A percentile compares a stretch with the other conserved stretches of the same genome.
Conservation (phyloP, 2,888 invertebrate species). For the Leptarthrus brevirostris region DNA sequence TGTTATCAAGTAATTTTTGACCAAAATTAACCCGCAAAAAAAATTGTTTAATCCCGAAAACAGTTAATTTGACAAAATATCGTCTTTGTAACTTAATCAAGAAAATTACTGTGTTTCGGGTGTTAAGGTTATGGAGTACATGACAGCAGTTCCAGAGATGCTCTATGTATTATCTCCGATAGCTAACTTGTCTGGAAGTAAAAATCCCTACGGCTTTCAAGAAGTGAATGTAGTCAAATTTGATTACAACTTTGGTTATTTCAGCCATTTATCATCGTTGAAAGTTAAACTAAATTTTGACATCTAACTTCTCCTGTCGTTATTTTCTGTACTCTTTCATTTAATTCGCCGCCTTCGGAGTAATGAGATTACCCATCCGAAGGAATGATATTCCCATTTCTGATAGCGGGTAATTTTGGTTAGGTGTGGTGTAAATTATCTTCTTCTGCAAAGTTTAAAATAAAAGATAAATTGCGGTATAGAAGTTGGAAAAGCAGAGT, state of each 20-base stretch:
- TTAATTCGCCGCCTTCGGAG: conserved; percentile 11
- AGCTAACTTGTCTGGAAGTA: neutral
- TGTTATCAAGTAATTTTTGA: neutral
- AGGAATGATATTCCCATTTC: conserved; percentile 18
- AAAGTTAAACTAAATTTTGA: conserved; percentile 42
- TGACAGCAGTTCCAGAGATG: neutral
- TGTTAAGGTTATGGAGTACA: neutral
- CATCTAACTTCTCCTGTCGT: conserved; percentile 8
- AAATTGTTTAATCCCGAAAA: neutral
- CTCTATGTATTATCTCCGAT: neutral
- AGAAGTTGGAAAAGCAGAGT: neutral
- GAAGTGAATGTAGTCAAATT: conserved; percentile 28
- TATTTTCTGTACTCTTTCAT: neutral
- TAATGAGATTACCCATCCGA: conserved; percentile 18
- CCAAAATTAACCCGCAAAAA: neutral
- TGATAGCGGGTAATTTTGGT: neutral
- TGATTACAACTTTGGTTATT: conserved; percentile 35
- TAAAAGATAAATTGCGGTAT: conserved; percentile 9
- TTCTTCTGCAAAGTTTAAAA: conserved; percentile 6
- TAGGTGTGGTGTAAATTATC: neutral
- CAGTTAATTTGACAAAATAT: neutral
- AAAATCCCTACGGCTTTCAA: conserved; percentile 31
- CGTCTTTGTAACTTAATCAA: conserved; percentile 7
- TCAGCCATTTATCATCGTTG: conserved; percentile 37
- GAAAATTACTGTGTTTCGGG: neutral